Evolutionary conservation across 2,113 vertebrate genomes (phyloP).

Genomic region (Emydura subglobosa): DNA sequence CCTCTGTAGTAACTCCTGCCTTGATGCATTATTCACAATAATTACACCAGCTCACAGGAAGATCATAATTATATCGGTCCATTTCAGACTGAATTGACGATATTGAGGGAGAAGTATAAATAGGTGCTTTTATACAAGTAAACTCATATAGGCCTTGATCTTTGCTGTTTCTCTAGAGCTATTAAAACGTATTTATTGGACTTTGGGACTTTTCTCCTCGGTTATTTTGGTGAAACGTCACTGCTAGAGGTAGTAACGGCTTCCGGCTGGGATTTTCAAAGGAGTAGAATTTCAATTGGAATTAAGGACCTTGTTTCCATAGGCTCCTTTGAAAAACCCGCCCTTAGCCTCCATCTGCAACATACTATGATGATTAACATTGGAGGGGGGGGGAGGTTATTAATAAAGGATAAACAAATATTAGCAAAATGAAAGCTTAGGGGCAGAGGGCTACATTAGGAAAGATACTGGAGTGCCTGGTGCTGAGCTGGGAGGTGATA

Average conservation of each 20-base stretch:
- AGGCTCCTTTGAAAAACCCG: neutral
- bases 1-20: neutral
- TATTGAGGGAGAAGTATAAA: neutral
- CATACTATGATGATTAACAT: neutral
- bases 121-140: neutral
- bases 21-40: neutral
- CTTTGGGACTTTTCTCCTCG: neutral
- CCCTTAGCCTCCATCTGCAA: neutral
- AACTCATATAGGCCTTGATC: fast-evolving
- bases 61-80: neutral
- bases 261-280: neutral
- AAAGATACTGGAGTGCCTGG: neutral
- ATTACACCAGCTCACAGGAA: neutral
- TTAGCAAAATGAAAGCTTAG: neutral
- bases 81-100: neutral
- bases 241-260: neutral
- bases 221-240: neutral
- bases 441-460: neutral
- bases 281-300: neutral
- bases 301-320: neutral
- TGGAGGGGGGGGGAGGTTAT: neutral
- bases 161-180: neutral
- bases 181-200: neutral
- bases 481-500: neutral
- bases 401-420: neutral